Evolutionary conservation across 2,888 invertebrate genomes (phyloP).

Genomic region (Rhagonycha fulva): DNA sequence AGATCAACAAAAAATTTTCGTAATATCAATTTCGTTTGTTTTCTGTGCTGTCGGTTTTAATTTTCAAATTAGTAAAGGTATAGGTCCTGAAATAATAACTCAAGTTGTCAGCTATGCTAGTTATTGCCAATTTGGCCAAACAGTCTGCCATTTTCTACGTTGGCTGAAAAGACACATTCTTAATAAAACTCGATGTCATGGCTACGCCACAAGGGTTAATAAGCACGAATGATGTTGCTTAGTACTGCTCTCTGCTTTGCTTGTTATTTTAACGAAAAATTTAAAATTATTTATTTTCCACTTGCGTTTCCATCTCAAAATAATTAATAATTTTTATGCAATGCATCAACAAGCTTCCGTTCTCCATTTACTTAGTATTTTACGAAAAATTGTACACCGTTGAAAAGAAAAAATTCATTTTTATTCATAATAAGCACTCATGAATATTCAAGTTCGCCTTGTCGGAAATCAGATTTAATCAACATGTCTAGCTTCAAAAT

Average conservation of each 20-base stretch:
- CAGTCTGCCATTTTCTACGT: not conserved
- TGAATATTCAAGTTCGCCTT: conserved; percentile 1
- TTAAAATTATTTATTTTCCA: not conserved
- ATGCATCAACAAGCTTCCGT: not conserved
- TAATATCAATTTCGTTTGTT: not conserved
- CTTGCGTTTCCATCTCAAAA: not conserved
- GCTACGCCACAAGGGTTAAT: conserved; percentile 1
- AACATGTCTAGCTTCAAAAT: not conserved
- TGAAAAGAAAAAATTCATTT: not conserved
- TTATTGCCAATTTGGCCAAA: conserved; percentile 2
- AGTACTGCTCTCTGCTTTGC: not conserved
- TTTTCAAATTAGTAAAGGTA: not conserved
- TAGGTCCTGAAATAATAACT: not conserved
- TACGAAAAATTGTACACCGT: not conserved
- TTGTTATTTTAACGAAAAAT: not conserved
- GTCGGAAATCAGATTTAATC: conserved; percentile 2
- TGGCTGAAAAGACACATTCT: conserved; percentile 1
- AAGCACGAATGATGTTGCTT: not conserved
- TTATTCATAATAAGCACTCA: not conserved
- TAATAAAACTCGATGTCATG: conserved; percentile 2
- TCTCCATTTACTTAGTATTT: not conserved
- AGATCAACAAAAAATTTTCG: not conserved
- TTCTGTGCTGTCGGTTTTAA: not conserved
- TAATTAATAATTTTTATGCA: not conserved
- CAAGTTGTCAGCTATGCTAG: not conserved